These are phyloP conservation scores for Ormyrus rosae DNA, from an alignment of 2,888 invertebrate species.

Conservation along the genomic window DNA sequence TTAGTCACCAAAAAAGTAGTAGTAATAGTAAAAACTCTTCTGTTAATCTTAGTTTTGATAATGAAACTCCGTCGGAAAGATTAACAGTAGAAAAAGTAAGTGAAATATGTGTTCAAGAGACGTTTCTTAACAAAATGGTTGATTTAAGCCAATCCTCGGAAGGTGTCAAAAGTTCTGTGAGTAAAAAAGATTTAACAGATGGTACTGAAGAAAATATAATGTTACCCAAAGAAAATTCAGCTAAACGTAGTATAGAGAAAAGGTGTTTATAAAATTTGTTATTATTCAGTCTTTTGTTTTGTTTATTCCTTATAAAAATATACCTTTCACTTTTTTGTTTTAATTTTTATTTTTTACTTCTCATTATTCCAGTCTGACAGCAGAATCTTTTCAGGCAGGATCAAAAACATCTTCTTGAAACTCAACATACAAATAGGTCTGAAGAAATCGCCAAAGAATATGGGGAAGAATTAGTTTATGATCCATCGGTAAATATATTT, in stretches of 20 bases:
- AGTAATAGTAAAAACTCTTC: slow-evolving; percentile 55
- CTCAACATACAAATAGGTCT: slow-evolving; percentile 38
- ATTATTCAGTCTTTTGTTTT: slow-evolving; percentile 5
- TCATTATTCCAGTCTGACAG: slow-evolving; percentile 60
- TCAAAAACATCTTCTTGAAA: slow-evolving; percentile 54
- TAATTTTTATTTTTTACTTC: slow-evolving; percentile 56
- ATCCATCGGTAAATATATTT: slow-evolving; percentile 53
- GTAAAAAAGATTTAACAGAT: slow-evolving; percentile 24
- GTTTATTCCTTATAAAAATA: slow-evolving; percentile 25
- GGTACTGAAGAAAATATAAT: slow-evolving; percentile 12
- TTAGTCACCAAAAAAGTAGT: slow-evolving; percentile 40
- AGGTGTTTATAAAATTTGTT: slow-evolving; percentile 47
- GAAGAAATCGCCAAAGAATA: slow-evolving; percentile 53
- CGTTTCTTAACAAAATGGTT: slow-evolving; percentile 24
- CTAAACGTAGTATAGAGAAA: slow-evolving; percentile 47
- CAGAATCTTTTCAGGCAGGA: slow-evolving; percentile 61
- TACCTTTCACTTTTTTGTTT: slow-evolving; percentile 44
- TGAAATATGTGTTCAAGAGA: slow-evolving; percentile 3
- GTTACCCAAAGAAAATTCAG: slow-evolving; percentile 31
- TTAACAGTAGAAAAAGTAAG: background rate
- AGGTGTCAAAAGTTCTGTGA: slow-evolving; percentile 41
- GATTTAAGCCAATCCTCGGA: slow-evolving; percentile 45
- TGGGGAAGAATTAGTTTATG: slow-evolving; percentile 49
- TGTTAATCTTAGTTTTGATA: slow-evolving; percentile 49
- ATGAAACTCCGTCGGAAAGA: background rate